Base-by-base conservation (phyloP, 2,797 vertebrate species). In the Gambusia yucatana region DNA sequence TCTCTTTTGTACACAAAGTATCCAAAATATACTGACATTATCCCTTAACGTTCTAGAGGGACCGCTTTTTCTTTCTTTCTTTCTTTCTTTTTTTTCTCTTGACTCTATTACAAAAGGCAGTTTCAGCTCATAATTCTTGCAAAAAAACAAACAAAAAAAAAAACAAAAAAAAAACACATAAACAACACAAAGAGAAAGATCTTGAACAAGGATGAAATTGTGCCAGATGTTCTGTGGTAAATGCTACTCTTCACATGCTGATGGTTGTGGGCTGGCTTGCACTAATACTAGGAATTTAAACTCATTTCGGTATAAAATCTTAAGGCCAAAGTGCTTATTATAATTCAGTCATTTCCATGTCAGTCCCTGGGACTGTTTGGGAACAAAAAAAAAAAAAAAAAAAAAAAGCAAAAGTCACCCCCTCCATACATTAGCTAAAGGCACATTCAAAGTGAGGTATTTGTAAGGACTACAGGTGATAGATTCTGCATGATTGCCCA, bases 1-100 rank as follows among this genome's bases (percentile, higher is more conserved):
- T 94, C 91, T 91, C 86, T 91, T 95, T 96, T 96, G 90, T 95
- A 96, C 91, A 96, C 93, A 96, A 95, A 95, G 91, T 95, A 96
- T 95, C 89, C 90, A 95, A 96, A 96, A 96, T 96, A 96, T 96
- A 96, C 93, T 95, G 95, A 95, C 90, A 86, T 72, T 28, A 92
- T 93, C 95, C 95, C 95, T 94, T 91, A 84, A 76, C 69, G 86
- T 87, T 96, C 89, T 94, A 92, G 86, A 95, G 94, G 94, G 94
- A 94, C 82, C 91, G 87, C 92, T 61, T 81, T 74, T 75, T 86
- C 50, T 78, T 71, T 86, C 48, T 77, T 69, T 78, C 55, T 57
- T 67, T 81, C n/a, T n/a, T n/a, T n/a, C n/a, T n/a, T 90, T 39
- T 90, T 44, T 77, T 63, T 46, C 39, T 55, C 63, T 78, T 57